Percentiles rank a stretch among this genome's conserved stretches.
These are phyloP conservation scores for Drosophila stalkeri DNA, from an alignment of 2,888 invertebrate genomes.

Conservation along the genomic window DNA sequence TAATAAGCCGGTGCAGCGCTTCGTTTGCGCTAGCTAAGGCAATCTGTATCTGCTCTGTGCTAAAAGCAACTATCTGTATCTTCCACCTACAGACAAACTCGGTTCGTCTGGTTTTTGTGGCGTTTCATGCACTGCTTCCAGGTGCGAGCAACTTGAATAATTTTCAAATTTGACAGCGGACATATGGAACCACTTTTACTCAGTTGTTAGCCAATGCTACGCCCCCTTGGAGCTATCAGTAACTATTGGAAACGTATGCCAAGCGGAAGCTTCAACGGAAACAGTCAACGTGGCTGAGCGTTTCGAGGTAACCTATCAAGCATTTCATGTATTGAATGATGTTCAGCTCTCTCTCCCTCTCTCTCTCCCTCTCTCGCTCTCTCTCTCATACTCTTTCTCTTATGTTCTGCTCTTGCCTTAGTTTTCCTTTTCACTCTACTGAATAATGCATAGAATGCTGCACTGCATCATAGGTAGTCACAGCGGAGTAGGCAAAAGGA, in stretches of 20 bases:
- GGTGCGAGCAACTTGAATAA: conserved; percentile 70
- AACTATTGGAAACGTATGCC: conserved; percentile 54
- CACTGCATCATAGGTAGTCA: conserved; percentile 55
- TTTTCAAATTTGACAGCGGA: conserved; percentile 78
- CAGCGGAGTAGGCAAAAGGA: conserved; percentile 54
- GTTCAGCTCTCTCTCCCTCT: conserved; percentile 31
- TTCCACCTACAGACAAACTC: conserved; percentile 42
- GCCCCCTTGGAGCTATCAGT: conserved; percentile 35
- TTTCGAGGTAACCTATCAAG: conserved; percentile 43
- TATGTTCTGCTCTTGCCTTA: background rate
- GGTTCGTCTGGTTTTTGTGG: conserved; percentile 41
- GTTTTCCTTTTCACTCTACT: conserved; percentile 15
- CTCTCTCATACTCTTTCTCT: background rate
- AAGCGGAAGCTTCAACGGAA: conserved; percentile 69
- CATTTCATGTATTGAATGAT: conserved; percentile 60
- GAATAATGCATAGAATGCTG: conserved; percentile 66
- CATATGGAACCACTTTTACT: conserved; percentile 58
- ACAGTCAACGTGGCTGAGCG: conserved; percentile 62
- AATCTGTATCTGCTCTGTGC: conserved; percentile 57
- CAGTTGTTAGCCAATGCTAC: conserved; percentile 36
- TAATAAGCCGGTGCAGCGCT: conserved; percentile 60
- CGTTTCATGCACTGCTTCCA: conserved; percentile 69
- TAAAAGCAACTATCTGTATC: conserved; percentile 42
- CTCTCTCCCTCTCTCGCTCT: background rate
- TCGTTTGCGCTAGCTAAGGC: conserved; percentile 21